Base-by-base conservation (phyloP, 2,797 vertebrate genomes). In the Enteromius paludinosus region DNA sequence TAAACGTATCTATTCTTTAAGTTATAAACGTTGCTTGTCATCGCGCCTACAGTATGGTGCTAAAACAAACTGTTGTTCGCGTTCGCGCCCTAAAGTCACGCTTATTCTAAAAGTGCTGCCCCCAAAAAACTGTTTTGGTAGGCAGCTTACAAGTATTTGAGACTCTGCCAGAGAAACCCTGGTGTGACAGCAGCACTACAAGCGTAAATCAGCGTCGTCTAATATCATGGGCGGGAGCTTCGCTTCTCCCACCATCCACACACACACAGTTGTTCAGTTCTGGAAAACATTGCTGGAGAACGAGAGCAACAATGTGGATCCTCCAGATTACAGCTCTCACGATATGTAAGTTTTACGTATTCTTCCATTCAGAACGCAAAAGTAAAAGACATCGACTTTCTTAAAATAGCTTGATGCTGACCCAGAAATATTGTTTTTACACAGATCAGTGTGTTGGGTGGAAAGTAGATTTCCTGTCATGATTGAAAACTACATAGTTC, bases 311-410 rank as follows among this genome's bases (percentile, higher is more conserved):
- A 20, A 95, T 95, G 94, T 86, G 84, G 84, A 84, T 88, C 35
- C 85, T 93, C 78, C 86, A 81, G 79, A 17, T 90, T 56, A 59
- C 91, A 47, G 73, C 88, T 43, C 14, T 90, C 86, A 23, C n/a
- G 1, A 20, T 94, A 69, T 91, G 94, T 95, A 89, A 95, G 94
- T 93, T 78, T 12, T 15, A 2, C 25, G 2, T 65, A 20, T 45
- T 59, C n/a, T 28, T 18, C 28, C 3, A n/a, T 45, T 33, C 12
- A 49, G 3, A 66, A 35, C 12, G 33, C 1, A 52, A 23, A n/a
- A 45, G 14, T 15, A 59, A 70, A 28, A 10, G 2, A 7, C 18
- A 4, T 1, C 2, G 71, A 12, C 8, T 54, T 35, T 54, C 20
- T 33, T 14, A 35, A 54, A 10, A 35, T 35, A 54, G 18, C n/a